These are phyloP conservation scores for Aphidius ervi DNA, from an alignment of 1,140 invertebrate genomes.

Conservation along the genomic window DNA sequence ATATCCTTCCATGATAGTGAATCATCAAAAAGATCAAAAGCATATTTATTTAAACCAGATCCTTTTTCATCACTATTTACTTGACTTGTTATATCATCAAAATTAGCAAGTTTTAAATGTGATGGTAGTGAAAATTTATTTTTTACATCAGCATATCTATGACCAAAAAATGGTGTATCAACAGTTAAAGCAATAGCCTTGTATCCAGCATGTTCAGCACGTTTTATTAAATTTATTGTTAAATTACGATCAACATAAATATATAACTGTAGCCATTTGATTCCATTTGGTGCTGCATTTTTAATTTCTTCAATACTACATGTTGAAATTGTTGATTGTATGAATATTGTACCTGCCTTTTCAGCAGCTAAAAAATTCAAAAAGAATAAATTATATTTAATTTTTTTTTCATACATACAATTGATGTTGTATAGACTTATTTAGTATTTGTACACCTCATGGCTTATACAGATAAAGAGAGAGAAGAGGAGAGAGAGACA, in stretches of 20 bases:
- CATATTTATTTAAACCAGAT: conserved; percentile 75
- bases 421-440: no score
- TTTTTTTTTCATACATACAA: neutral
- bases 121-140: conserved; percentile 81
- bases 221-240: conserved; percentile 67
- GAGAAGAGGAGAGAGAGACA: no score
- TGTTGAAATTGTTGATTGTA: conserved; percentile 82
- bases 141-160: conserved; percentile 71
- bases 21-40: conserved; percentile 71
- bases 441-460: no score
- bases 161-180: conserved; percentile 83
- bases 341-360: conserved; percentile 70
- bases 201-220: conserved; percentile 82
- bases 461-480: no score
- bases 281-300: conserved; percentile 64
- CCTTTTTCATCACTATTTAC: conserved; percentile 53
- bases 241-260: conserved; percentile 79
- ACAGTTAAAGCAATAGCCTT: conserved; percentile 87
- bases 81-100: conserved; percentile 60
- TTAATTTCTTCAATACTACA: conserved; percentile 86
- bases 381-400: neutral
- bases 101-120: conserved; percentile 75
- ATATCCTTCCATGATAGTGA: conserved; percentile 81
- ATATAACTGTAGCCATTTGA: conserved; percentile 90
- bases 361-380: conserved; percentile 64